Evolutionary conservation across 2,113 vertebrate genomes (phyloP).

Genomic region (Gallinago jamesoni): DNA sequence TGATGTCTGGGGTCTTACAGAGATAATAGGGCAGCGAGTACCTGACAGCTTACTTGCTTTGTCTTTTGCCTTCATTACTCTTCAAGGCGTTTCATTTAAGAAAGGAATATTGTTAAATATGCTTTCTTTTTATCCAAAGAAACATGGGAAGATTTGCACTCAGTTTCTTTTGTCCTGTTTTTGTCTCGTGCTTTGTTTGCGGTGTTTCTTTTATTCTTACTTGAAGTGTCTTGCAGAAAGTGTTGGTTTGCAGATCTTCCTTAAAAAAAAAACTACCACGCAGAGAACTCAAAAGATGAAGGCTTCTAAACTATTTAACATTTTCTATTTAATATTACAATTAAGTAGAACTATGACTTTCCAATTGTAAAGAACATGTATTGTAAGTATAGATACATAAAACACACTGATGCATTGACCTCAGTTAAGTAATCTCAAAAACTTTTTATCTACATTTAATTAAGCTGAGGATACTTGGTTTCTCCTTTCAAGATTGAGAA

Average conservation of each 20-base stretch:
- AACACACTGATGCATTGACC: neutral
- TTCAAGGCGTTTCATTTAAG: neutral
- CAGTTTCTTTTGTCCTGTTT: neutral
- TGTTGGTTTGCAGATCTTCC: neutral
- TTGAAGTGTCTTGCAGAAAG: neutral
- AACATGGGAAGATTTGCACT: neutral
- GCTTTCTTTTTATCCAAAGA: neutral
- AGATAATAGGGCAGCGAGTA: neutral
- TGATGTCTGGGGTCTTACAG: neutral
- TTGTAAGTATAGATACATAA: neutral
- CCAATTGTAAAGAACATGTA: slow-evolving; percentile 37
- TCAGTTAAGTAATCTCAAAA: slow-evolving; percentile 41
- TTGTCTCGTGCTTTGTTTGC: neutral
- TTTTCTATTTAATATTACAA: slow-evolving; percentile 40
- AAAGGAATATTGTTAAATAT: neutral
- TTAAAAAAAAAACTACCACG: neutral
- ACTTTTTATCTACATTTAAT: slow-evolving; percentile 52
- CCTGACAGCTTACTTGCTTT: neutral
- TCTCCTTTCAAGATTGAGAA: neutral
- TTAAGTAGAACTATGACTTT: slow-evolving; percentile 33
- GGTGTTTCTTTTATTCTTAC: neutral
- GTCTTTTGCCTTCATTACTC: neutral
- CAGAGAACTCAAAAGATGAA: neutral
- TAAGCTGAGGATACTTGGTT: slow-evolving; percentile 27
- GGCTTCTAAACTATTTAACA: slow-evolving; percentile 1